phyloP scores from a whole-genome alignment of 2,113 vertebrate genomes.

The Nestor notabilis region DNA sequence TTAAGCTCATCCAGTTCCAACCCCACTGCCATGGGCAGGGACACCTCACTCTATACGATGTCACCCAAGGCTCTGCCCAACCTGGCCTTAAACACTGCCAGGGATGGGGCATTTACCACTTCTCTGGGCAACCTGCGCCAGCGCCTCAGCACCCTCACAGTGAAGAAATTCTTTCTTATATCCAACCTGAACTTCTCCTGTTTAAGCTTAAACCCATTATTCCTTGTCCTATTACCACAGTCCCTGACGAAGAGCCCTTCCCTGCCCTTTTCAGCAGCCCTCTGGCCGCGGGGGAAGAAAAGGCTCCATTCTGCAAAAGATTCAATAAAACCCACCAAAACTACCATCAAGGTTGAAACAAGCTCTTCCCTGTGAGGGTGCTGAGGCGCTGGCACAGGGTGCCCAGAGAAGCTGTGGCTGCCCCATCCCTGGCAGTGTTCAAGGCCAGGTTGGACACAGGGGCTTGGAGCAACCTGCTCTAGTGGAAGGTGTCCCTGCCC shows the following conservation, averaged over 20 bases:
- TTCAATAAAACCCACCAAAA: neutral
- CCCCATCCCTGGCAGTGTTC: too few relatives aligned
- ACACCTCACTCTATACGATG: neutral
- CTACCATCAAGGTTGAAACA: accelerated
- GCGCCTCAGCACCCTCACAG: neutral
- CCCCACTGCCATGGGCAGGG: neutral
- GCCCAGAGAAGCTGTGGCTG: neutral
- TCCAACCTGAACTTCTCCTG: neutral
- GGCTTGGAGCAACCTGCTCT: neutral
- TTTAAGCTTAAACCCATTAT: neutral
- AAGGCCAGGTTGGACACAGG: too few relatives aligned
- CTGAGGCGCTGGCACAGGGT: neutral
- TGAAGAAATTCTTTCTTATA: neutral
- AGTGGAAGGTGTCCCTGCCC: neutral
- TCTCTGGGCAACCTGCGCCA: neutral
- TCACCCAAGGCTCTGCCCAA: neutral
- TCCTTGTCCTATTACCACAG: neutral
- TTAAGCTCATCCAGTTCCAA: neutral
- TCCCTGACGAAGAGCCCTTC: too few relatives aligned
- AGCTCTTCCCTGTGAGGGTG: neutral
- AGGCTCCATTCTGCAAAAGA: neutral
- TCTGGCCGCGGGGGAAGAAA: neutral
- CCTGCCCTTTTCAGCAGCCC: neutral
- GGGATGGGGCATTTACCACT: neutral
- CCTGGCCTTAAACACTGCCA: neutral